Percentiles rank a stretch among this genome's conserved stretches.
Evolutionary conservation across 2,797 vertebrate genomes (phyloP).

Genomic region (Brachymystax lenok): DNA sequence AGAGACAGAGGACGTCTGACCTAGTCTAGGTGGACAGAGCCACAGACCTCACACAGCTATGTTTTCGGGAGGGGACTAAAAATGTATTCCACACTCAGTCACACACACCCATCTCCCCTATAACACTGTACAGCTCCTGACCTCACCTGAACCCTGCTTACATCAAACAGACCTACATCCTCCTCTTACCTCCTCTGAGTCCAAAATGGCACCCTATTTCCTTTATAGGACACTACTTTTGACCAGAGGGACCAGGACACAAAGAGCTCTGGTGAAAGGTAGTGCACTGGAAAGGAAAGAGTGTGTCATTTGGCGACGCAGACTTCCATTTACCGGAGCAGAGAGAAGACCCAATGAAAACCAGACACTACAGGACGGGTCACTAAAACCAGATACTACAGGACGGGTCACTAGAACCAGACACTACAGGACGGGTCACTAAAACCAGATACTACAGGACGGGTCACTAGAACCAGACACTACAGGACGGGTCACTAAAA

Average conservation of each 20-base stretch:
- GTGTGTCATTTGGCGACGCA: not conserved
- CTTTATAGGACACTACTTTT: not conserved
- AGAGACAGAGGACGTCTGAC: conserved; percentile 11
- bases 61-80: not conserved
- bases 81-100: not conserved
- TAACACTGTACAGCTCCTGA: conserved; percentile 35
- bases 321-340: not conserved
- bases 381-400: conserved; percentile 49
- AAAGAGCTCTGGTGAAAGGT: not conserved
- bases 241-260: too few species aligned
- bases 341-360: conserved; percentile 55
- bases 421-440: not conserved
- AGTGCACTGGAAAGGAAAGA: not conserved
- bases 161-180: conserved; percentile 73
- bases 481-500: too few species aligned
- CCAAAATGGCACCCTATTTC: not conserved
- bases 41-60: not conserved
- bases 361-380: conserved; percentile 54
- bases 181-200: conserved; percentile 46
- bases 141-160: conserved; percentile 61
- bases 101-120: conserved; percentile 13
- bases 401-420: conserved; percentile 30
- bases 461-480: too few species aligned
- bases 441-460: too few species aligned
- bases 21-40: conserved; percentile 28